Percentiles rank a stretch among this genome's conserved stretches.
Conservation (phyloP, 2,113 vertebrate genomes). For the Myrmecophaga tridactyla region DNA sequence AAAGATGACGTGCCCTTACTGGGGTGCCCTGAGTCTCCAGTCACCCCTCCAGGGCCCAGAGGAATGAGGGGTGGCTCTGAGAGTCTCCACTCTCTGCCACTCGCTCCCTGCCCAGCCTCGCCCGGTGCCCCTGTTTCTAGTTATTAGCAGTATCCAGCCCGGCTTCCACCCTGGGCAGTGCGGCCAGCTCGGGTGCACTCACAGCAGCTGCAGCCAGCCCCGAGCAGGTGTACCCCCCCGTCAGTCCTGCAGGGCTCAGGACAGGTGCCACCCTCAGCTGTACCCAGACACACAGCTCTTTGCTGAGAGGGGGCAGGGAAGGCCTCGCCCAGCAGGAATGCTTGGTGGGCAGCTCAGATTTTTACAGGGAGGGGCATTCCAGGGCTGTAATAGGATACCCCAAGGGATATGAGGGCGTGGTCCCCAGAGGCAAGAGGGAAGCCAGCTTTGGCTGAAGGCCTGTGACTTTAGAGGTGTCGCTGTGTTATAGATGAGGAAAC, state of each 20-base stretch:
- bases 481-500: not conserved
- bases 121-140: constrained; percentile 23
- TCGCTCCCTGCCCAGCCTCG: not conserved
- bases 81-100: not conserved
- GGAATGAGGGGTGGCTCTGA: not conserved
- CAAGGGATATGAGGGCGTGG: not conserved
- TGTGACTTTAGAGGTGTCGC: not conserved
- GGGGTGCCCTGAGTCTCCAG: not conserved
- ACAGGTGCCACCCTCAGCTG: not conserved
- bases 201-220: constrained; percentile 2
- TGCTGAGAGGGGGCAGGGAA: not conserved
- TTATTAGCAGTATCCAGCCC: constrained; percentile 41
- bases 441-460: not conserved
- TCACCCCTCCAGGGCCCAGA: not conserved
- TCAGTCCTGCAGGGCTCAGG: not conserved
- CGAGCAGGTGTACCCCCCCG: not conserved
- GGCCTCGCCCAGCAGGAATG: not conserved
- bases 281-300: not conserved
- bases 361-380: not conserved
- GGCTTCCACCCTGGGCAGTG: not conserved
- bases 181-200: not conserved
- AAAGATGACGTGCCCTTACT: not conserved
- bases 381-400: not conserved
- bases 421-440: not conserved
- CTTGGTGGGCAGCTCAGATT: not conserved